Evolutionary conservation across 2,113 vertebrate genomes (phyloP), one percentile per base, ranked within the genome.

Genomic region (Sylvietta virens): DNA sequence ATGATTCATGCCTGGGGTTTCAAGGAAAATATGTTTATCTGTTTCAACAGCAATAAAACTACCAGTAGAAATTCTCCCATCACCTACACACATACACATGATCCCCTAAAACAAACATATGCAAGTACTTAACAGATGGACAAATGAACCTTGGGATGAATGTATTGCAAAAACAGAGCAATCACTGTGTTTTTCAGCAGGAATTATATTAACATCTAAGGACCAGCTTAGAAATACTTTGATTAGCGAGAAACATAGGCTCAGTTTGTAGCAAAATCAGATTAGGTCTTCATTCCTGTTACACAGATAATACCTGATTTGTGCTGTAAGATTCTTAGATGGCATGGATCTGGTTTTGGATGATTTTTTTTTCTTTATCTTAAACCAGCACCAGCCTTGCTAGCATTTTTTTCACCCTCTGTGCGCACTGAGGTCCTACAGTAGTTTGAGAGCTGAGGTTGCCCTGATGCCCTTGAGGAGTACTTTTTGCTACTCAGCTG

Each of bases 111-210:
- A 76, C 53, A 88, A 96, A 96, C 89, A 94, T 81, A 85, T 94
- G 86, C 90, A 96, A 97, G 78, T 95, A 91, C 66, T 95, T 97
- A 97, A 96, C 94, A 97, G 97, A 97, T 97, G 97, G 97, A 97
- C 97, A 97, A 97, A 89, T 85, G 95, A 95, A 96, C 92, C 95
- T 95, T 57, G 92, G 97, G 97, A 88, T 91, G 94, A 94, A 90
- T 88, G 92, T 88, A 93, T 96, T 88, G 88, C 71, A 83, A 95
- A 96, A 95, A 40, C 93, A 96, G 74, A 92, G 51, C 71, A 85
- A 90, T 88, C 67, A 50, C 56, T 61, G 31, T 82, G 31, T 13
- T 92, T 87, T 95, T 73, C 62, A 70, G 70, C 30, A 90, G 58
- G 64, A 92, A 47, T 65, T 23, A 65, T 73, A 70, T 51, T 93